Conservation (phyloP, 1,140 invertebrate genomes). For the Oppia nitens region DNA sequence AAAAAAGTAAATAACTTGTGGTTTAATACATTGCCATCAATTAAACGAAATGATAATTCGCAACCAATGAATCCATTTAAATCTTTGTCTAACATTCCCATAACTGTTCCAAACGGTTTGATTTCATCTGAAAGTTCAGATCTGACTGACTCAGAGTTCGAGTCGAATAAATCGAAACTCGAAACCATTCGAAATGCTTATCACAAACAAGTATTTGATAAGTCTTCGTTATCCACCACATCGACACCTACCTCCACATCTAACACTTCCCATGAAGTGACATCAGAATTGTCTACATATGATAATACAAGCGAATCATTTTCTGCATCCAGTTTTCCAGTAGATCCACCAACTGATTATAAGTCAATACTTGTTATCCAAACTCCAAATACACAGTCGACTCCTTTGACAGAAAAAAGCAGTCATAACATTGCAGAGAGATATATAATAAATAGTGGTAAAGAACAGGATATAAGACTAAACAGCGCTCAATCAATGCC, state of each 20-base stretch:
- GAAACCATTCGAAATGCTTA: neutral
- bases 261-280: neutral
- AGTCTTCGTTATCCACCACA: neutral
- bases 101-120: neutral
- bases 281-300: neutral
- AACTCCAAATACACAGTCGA: neutral
- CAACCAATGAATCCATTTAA: slow-evolving; percentile 16
- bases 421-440: neutral
- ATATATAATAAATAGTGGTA: neutral
- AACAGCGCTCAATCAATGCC: slow-evolving; percentile 19
- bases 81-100: slow-evolving; percentile 18
- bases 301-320: neutral
- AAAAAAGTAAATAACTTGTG: slow-evolving; percentile 9
- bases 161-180: neutral
- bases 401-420: neutral
- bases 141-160: neutral
- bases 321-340: neutral
- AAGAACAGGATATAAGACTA: neutral
- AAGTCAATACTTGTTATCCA: neutral
- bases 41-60: neutral
- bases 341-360: neutral
- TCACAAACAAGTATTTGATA: neutral
- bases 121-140: neutral
- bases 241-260: neutral
- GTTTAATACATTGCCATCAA: neutral